Base-by-base conservation (phyloP, 2,888 invertebrate species). In the Penaeus monodon region DNA sequence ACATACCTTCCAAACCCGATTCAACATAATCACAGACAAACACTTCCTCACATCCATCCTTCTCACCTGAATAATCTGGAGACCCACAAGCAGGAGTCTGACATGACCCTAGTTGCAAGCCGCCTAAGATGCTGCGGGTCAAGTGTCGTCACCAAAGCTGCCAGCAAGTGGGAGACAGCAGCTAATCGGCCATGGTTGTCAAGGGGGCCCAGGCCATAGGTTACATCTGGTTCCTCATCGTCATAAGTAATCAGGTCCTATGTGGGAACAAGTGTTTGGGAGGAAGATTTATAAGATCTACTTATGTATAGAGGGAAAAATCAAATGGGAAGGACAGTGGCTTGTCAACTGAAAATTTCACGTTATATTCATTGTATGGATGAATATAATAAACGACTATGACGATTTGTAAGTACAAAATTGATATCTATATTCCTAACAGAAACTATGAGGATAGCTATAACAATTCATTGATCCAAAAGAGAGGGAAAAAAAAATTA, bases 21-120 rank as follows among this genome's bases (percentile, higher is more conserved):
- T 44, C 44, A 44, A 44, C 57, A 14, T 20, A 17, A 57, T 20
- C 57, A 14, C 57, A 57, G 17, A 57, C 57, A 57, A 14, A 57
- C 57, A 57, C 57, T 17, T 20, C 10, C 57, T 17, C 57, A 57
- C 57, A 57, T 20, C 0, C 57, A n/a, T 27, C 20, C n/a, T 63
- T 24, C 92, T 92, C 92, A 96, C 96, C 95, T 95, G 93, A 97
- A 97, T 91, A 98, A 94, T 91, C 96, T 95, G 83, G 96, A 95
- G 91, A 98, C 93, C 98, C 98, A 98, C 90, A 96, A 93, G 8
- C 96, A 96, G 0, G 97, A 96, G 92, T 98, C 98, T 63, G 95
- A 95, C 0, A 96, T 95, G 90, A 98, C 95, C 91, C 96, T 95
- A 70, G 95, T 95, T 73, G 96, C 96, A 33, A 98, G 94, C 91